Evolutionary conservation across 2,113 vertebrate genomes (phyloP).

Genomic region (Thalassarche chlororhynchos): DNA sequence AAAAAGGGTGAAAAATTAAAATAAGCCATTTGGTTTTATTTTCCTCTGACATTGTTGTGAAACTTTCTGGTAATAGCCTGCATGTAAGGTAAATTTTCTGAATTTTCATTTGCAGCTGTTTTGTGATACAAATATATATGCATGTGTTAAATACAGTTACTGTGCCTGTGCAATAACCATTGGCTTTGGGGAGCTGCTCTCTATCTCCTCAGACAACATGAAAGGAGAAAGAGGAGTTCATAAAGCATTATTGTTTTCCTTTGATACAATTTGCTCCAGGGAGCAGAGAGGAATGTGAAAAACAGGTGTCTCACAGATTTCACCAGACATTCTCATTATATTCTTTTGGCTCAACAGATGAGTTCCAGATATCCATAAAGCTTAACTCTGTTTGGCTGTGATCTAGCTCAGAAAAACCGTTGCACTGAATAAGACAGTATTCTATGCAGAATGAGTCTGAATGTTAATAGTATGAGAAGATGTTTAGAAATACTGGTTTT

Average conservation of each 20-base stretch:
- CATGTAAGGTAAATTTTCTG: background rate
- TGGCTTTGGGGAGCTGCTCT: background rate
- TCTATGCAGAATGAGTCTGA: background rate
- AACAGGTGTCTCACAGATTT: constrained; percentile 53
- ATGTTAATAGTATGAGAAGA: background rate
- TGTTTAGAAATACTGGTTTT: background rate
- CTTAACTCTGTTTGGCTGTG: background rate
- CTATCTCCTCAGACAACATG: constrained; percentile 32
- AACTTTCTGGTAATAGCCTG: background rate
- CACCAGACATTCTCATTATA: background rate
- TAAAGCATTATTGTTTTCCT: constrained; percentile 41
- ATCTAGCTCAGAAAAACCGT: background rate
- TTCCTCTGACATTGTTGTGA: background rate
- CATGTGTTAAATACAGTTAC: background rate
- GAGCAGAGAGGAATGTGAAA: constrained; percentile 52
- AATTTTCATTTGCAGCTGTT: background rate
- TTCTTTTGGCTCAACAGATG: background rate
- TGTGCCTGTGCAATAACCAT: background rate
- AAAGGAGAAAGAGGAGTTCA: constrained; percentile 48
- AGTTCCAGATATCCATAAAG: constrained; percentile 12
- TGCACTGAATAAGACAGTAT: background rate
- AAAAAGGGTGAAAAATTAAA: background rate
- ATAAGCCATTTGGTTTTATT: background rate
- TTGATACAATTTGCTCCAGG: constrained; percentile 53
- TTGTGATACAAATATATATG: background rate